Base-by-base conservation (phyloP, 2,797 vertebrate genomes). In the Gymnoscopelus braueri region DNA sequence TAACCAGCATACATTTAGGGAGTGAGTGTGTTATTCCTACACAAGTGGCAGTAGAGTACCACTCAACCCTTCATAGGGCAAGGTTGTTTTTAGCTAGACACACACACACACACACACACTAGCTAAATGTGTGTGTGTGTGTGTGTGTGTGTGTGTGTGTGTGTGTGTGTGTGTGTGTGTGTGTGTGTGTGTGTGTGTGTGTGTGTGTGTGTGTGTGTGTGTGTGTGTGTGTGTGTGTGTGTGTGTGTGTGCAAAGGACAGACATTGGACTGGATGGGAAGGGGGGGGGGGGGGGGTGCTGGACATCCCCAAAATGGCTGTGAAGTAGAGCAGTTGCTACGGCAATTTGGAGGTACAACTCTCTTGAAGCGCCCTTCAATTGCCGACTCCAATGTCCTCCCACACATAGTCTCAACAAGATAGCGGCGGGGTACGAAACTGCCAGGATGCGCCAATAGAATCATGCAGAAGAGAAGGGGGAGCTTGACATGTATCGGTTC, bases 1-100 rank as follows among this genome's bases (percentile, higher is more conserved):
- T 86, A 74, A 83, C 83, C 86, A 69, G 87, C 89, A 84, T 82
- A 87, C 87, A 87, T 92, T 91, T 89, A 81, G 67, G 26, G 79
- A 80, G 60, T 73, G 82, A 88, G 84, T 90, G 91, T 91, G 88
- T 93, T 93, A 92, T 94, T 94, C 89, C 90, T 90, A 83, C 89
- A 88, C 59, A 82, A 92, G 89, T 90, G 89, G 82, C 39, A 50
- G 65, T 83, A 74, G 84, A 94, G 92, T 81, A 87, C 84, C 87
- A 88, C 93, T 94, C 88, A 79, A 93, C 91, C 92, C 78, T 70
- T 79, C 67, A 65, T 75, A 76, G 87, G 88, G 81, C 88, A 86
- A 87, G 86, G 85, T 87, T 87, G 83, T 82, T 90, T 84, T 87
- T 84, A 84, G 82, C 73, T 65, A 52, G 63, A 59, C 8, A 29